A percentile compares a stretch with the other conserved stretches of the same genome.
Conservation (phyloP, 1,140 invertebrate species). For the Aphidius gifuensis region DNA sequence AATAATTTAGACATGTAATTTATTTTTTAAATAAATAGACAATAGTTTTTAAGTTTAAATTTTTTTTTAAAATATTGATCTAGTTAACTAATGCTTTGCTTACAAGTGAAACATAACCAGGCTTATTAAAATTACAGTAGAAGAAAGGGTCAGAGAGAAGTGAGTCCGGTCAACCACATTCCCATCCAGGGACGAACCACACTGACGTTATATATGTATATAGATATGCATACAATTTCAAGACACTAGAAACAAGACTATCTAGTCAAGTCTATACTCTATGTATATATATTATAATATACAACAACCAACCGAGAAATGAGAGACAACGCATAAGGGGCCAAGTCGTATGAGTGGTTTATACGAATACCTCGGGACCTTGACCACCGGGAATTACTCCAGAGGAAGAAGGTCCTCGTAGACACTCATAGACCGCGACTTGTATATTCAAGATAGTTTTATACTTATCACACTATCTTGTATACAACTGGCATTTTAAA, state of each 20-base stretch:
- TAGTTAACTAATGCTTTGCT: too few species aligned
- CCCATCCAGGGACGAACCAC: conserved; percentile 44
- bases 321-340: conserved; percentile 3
- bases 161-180: conserved; percentile 40
- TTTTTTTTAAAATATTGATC: too few species aligned
- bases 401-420: conserved; percentile 22
- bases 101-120: conserved; percentile 36
- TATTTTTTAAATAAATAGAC: too few species aligned
- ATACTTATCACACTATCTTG: too few species aligned
- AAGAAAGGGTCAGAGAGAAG: conserved; percentile 25
- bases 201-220: conserved; percentile 25
- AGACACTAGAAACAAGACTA: conserved; percentile 30
- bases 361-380: conserved; percentile 39
- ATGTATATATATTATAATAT: neutral
- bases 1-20: too few species aligned
- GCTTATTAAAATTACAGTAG: conserved; percentile 55
- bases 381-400: conserved; percentile 50
- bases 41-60: too few species aligned
- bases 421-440: conserved; percentile 4
- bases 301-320: neutral
- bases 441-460: neutral
- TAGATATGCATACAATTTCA: conserved; percentile 2
- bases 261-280: conserved; percentile 22
- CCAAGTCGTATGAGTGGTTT: conserved; percentile 38
- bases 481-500: too few species aligned